Percentiles rank a stretch among this genome's conserved stretches.
These are phyloP conservation scores for Otocyon megalotis DNA, from an alignment of 2,113 vertebrate species.

Conservation along the genomic window DNA sequence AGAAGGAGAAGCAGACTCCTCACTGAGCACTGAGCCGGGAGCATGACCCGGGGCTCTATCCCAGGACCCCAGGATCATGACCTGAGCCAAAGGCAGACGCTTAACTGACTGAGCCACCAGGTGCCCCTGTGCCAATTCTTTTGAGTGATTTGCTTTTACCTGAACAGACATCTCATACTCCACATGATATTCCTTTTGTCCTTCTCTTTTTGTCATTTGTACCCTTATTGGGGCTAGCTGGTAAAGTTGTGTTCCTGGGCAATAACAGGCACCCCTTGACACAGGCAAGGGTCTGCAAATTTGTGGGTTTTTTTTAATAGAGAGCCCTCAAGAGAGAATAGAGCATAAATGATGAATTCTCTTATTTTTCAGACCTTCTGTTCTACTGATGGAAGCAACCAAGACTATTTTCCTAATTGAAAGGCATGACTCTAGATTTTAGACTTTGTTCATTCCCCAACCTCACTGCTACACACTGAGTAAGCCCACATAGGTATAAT, in stretches of 20 bases:
- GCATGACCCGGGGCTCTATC: no score
- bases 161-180: neutral
- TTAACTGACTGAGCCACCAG: neutral
- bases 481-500: neutral
- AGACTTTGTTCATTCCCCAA: neutral
- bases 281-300: neutral
- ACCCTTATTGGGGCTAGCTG: neutral
- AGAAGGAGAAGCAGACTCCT: neutral
- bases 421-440: neutral
- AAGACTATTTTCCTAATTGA: neutral
- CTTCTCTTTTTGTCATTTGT: neutral
- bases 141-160: neutral
- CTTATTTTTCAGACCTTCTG: neutral
- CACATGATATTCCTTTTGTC: neutral
- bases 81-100: neutral
- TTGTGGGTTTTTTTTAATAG: neutral
- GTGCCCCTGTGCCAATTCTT: neutral
- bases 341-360: neutral
- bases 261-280: neutral
- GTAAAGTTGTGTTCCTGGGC: neutral
- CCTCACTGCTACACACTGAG: neutral
- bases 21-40: neutral
- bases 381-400: neutral
- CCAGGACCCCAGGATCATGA: neutral
- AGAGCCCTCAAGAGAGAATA: neutral